Percentiles rank a stretch among this genome's conserved stretches.
phyloP scores from a whole-genome alignment of 2,113 vertebrate genomes.

The Xiphorhynchus elegans region DNA sequence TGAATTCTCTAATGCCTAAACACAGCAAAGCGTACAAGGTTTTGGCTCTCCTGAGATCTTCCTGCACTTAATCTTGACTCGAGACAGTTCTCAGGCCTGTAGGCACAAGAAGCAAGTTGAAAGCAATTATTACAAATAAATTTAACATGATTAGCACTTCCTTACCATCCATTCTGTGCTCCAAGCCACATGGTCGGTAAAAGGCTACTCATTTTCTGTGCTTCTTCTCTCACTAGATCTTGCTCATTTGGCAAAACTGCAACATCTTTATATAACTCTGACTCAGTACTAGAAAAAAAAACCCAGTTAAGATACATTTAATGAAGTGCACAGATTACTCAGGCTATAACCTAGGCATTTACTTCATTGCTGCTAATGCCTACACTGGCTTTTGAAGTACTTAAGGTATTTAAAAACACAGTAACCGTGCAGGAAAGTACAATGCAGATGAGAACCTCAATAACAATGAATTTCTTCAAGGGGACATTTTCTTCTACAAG shows the following conservation, averaged over 20 bases:
- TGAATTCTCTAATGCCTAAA: background rate
- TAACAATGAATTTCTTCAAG: background rate
- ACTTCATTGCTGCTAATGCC: background rate
- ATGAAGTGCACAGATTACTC: background rate
- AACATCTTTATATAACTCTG: conserved; percentile 87
- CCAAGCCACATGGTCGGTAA: conserved; percentile 98
- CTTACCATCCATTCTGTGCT: conserved; percentile 96
- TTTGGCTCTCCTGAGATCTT: background rate
- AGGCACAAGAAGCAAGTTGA: background rate
- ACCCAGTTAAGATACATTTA: background rate
- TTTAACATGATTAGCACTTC: background rate
- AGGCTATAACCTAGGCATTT: background rate
- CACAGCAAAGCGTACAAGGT: background rate
- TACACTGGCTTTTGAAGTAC: background rate
- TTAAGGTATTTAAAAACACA: background rate
- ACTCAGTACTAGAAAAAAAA: conserved; percentile 76
- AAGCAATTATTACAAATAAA: background rate
- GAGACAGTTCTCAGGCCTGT: background rate
- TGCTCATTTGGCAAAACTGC: conserved; percentile 85
- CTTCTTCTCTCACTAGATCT: conserved; percentile 94
- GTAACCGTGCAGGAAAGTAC: background rate
- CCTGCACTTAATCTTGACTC: background rate
- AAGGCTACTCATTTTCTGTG: conserved; percentile 97
- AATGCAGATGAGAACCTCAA: background rate
- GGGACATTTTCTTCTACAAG: background rate